A percentile compares a stretch with the other conserved stretches of the same genome.
phyloP scores from a whole-genome alignment of 2,888 invertebrate genomes.

The Linyphia triangularis region DNA sequence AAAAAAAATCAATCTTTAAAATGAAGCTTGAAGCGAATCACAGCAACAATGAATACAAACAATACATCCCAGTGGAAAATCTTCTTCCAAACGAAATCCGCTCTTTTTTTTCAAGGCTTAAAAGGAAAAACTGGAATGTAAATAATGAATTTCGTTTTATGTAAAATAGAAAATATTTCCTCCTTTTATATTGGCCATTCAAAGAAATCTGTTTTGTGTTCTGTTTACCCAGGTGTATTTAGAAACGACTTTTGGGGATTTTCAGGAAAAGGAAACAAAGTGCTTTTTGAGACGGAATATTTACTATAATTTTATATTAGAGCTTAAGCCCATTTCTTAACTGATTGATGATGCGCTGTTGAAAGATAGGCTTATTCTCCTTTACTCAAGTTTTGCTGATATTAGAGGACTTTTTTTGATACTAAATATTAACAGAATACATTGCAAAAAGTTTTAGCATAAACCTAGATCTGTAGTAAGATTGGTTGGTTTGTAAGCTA shows the following conservation, averaged over 20 bases:
- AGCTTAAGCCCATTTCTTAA: background rate
- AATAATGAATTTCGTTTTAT: background rate
- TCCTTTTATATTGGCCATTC: background rate
- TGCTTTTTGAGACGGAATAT: background rate
- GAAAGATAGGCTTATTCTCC: no score
- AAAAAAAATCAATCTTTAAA: background rate
- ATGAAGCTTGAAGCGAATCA: background rate
- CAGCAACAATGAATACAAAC: background rate
- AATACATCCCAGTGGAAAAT: background rate
- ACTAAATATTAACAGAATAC: no score
- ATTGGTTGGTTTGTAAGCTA: no score
- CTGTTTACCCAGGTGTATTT: constrained; percentile 3
- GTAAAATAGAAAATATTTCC: constrained; percentile 3
- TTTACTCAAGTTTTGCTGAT: no score
- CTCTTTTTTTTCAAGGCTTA: background rate
- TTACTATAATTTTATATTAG: constrained; percentile 3
- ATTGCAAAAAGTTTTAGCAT: no score
- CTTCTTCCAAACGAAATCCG: background rate
- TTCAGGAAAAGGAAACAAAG: background rate
- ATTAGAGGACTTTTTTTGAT: no score
- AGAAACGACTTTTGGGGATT: background rate
- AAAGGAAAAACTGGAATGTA: background rate
- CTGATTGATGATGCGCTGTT: background rate
- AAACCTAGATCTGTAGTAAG: no score
- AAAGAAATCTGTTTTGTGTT: background rate